These are phyloP conservation scores for Geococcyx californianus DNA, from an alignment of 2,113 vertebrate species.

Conservation along the genomic window DNA sequence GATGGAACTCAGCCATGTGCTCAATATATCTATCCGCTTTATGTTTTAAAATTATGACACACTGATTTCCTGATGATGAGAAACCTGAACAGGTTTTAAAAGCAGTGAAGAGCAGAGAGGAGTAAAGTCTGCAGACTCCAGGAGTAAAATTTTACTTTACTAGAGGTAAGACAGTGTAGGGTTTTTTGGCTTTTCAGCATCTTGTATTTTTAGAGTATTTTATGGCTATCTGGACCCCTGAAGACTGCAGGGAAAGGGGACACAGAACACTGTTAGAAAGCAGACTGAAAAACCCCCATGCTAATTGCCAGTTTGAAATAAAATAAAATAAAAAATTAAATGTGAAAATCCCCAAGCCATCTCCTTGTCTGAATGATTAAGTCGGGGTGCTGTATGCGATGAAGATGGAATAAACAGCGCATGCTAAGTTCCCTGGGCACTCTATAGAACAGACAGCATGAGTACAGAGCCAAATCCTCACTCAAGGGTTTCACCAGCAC, in stretches of 20 bases:
- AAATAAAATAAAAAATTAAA: background rate
- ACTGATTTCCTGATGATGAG: background rate
- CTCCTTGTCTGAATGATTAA: conserved; percentile 22
- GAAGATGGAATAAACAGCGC: background rate
- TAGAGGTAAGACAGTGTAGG: background rate
- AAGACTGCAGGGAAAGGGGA: background rate
- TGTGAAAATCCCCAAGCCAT: background rate
- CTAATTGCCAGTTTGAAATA: background rate
- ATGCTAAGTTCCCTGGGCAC: background rate
- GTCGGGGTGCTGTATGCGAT: background rate
- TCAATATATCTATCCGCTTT: background rate
- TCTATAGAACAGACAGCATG: background rate
- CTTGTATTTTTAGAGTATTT: background rate
- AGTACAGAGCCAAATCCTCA: background rate
- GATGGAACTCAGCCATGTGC: background rate
- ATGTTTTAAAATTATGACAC: background rate
- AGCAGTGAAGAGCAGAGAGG: background rate
- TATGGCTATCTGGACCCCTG: background rate
- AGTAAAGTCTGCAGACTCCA: background rate
- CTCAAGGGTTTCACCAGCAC: background rate
- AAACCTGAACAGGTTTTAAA: background rate
- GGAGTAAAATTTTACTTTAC: background rate
- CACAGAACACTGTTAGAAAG: background rate
- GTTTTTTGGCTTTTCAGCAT: background rate
- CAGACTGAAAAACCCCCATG: accelerated